These are phyloP conservation scores for Tortrix viridana DNA, from an alignment of 2,888 invertebrate species.

Conservation along the genomic window DNA sequence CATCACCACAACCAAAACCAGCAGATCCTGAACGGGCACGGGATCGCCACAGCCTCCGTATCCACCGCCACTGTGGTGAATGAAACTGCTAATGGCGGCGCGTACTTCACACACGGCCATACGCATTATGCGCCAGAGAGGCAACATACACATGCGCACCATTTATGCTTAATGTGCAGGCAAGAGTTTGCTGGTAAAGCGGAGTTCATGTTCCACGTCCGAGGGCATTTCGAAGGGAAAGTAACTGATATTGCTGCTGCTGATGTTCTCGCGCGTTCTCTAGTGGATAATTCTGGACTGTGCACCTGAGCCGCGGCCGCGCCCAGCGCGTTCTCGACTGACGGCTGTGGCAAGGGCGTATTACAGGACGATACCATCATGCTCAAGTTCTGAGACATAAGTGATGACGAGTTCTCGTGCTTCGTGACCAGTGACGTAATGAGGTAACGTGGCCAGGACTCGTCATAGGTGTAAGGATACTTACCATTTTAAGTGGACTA, in stretches of 20 bases:
- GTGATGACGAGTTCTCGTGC: constrained; percentile 43
- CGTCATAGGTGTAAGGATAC: constrained; percentile 22
- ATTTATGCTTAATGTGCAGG: constrained; percentile 86
- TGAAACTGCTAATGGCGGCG: constrained; percentile 64
- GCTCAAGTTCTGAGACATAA: constrained; percentile 70
- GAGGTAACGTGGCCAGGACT: constrained; percentile 30
- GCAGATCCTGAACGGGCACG: constrained; percentile 77
- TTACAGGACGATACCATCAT: constrained; percentile 77
- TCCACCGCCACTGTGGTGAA: constrained; percentile 77
- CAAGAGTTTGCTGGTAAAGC: constrained; percentile 87
- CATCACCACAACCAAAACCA: constrained; percentile 81
- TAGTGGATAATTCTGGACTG: constrained; percentile 82
- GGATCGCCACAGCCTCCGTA: constrained; percentile 73
- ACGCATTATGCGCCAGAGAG: constrained; percentile 76
- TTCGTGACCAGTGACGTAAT: constrained; percentile 36
- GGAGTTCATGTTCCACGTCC: constrained; percentile 88
- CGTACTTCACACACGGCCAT: constrained; percentile 78
- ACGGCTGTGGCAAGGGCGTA: constrained; percentile 71
- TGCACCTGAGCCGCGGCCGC: constrained; percentile 82
- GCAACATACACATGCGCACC: constrained; percentile 79
- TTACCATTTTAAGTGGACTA: background rate
- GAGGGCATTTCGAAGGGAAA: constrained; percentile 86
- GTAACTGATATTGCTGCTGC: constrained; percentile 81
- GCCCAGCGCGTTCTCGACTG: constrained; percentile 71
- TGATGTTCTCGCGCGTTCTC: constrained; percentile 77